Base-by-base conservation (phyloP, 2,888 invertebrate genomes). In the Criorhina ranunculi region DNA sequence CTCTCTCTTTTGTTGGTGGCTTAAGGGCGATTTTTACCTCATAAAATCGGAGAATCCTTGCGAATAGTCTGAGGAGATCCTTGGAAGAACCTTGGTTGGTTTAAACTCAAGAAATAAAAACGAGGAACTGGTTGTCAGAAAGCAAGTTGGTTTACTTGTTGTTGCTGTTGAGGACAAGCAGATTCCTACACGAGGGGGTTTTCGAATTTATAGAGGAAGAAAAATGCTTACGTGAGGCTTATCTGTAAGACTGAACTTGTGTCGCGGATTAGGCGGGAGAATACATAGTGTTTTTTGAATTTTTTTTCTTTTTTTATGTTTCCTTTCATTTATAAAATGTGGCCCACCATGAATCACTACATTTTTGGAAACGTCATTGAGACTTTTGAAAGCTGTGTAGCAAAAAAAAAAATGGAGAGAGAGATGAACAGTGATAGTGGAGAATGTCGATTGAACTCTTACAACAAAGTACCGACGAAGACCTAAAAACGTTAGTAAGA, bases 11-110 rank as follows among this genome's bases (percentile, higher is more conserved):
- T 15, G 3, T n/a, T 29, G 46, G 37, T 49, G 49, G 70, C 59
- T 49, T 59, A 31, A 17, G 59, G 70, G 31, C 12, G 37, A 59
- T 69, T 70, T 59, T 37, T 59, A 59, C 49, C 35, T 70, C 57
- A 49, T 49, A 59, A 59, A 70, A 37, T 49, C 37, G 19, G 29
- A 9, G 42, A 69, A 44, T 55, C 40, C 40, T 7, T 2, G 51
- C 11, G 15, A 55, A 55, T 5, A 33, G n/a, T 44, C 6, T 44
- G 19, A 33, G 19, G 2, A 42, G 24, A 33, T 2, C 24, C 44
- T 53, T 24, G 33, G 11, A 42, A 55, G 17, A 19, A 31, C 40
- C 40, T 37, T 12, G 40, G 40, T 40, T 15, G 42, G 15, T 17
- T 46, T 9, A 9, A 19, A 46, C 19, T 46, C 19, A 46, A 19